Evolutionary conservation across 2,797 vertebrate species (phyloP).

Genomic region (Pseudochaenichthys georgianus): DNA sequence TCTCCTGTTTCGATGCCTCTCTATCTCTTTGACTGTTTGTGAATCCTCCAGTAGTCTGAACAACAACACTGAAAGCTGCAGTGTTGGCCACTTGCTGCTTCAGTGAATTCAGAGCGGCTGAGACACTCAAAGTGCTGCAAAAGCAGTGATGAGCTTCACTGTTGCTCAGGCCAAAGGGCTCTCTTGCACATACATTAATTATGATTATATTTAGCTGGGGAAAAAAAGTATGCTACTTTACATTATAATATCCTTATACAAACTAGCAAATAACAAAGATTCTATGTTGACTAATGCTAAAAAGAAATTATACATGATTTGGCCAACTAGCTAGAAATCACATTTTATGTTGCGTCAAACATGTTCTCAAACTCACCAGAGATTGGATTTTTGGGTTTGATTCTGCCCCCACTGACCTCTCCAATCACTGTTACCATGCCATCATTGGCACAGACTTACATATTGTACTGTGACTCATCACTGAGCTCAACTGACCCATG

Average conservation of each 20-base stretch:
- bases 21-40: constrained; percentile 1
- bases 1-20: background rate
- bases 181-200: constrained; percentile 9
- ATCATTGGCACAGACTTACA: constrained; percentile 51
- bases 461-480: constrained; percentile 52
- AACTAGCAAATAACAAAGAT: background rate
- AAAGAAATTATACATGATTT: background rate
- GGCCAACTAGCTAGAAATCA: background rate
- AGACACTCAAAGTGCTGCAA: background rate
- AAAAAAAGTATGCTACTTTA: background rate
- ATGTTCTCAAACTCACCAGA: background rate
- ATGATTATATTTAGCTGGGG: background rate
- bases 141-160: constrained; percentile 6
- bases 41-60: constrained; percentile 8
- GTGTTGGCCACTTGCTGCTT: constrained; percentile 8
- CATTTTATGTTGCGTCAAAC: background rate
- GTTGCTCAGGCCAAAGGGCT: background rate
- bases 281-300: background rate
- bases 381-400: constrained; percentile 6
- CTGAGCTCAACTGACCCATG: constrained; percentile 31
- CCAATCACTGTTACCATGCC: constrained; percentile 46
- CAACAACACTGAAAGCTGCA: constrained; percentile 13
- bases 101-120: background rate
- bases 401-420: constrained; percentile 29
- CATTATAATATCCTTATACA: background rate